Percentiles rank a stretch among this genome's conserved stretches.
Evolutionary conservation across 1,140 invertebrate species (phyloP).

Genomic region (Latrodectus geometricus): DNA sequence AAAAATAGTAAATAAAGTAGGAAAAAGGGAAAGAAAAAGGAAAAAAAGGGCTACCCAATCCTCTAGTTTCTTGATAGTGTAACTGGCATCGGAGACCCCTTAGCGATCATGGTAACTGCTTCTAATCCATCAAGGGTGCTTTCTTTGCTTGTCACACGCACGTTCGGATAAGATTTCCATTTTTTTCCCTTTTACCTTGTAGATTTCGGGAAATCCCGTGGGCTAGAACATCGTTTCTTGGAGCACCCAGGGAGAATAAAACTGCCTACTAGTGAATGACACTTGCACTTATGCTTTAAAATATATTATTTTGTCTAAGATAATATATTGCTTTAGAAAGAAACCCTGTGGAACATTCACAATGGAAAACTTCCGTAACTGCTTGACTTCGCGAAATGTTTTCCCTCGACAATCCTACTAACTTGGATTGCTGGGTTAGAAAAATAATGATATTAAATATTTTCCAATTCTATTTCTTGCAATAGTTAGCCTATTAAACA

Average conservation of each 20-base stretch:
- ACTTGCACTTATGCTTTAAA: not conserved
- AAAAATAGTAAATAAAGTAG: not conserved
- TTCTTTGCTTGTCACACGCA: conserved; percentile 34
- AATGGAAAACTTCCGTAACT: no score
- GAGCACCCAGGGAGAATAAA: not conserved
- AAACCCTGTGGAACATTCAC: no score
- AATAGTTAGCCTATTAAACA: no score
- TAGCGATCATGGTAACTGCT: conserved; percentile 32
- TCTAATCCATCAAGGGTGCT: conserved; percentile 39
- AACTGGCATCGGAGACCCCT: conserved; percentile 15
- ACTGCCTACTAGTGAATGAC: not conserved
- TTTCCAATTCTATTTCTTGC: no score
- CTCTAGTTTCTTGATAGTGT: conserved; percentile 43
- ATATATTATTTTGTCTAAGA: not conserved
- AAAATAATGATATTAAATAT: no score
- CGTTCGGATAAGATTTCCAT: conserved; percentile 37
- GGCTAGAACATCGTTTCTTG: not conserved
- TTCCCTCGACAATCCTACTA: no score
- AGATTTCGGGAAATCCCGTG: not conserved
- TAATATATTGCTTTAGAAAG: no score
- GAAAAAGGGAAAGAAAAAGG: conserved; percentile 1
- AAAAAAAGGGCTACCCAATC: not conserved
- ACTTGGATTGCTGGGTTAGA: no score
- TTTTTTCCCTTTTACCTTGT: conserved; percentile 9
- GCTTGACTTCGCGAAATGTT: no score